Evolutionary conservation across 2,113 vertebrate genomes (phyloP), one percentile per base, ranked within the genome.

Genomic region (Amblyopsis rosae): DNA sequence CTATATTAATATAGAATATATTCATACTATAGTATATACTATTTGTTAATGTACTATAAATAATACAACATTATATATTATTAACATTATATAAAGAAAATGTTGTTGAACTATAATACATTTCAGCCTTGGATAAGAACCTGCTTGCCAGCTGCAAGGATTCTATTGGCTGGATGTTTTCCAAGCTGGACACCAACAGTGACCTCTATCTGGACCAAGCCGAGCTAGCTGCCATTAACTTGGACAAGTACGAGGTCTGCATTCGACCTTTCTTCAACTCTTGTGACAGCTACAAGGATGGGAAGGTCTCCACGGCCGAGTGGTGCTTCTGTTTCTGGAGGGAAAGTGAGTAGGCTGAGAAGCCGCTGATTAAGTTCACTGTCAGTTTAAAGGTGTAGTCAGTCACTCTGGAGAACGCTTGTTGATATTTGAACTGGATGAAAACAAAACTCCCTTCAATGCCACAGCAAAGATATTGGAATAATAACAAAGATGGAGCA

Each of bases 281-380:
- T 86, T 99, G 98, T 0, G 98, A 99, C 90, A 95, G 94, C 83
- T 96, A 96, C 91, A 93, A 90, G 77, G 98, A 99, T 0, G 95
- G 97, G 10, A 95, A 91, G 0, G 95, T 99, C 48, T 97, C 98
- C 1, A 95, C 93, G 0, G 95, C 96, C 0, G 97, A 99, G 86
- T 99, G 97, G 98, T 99, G 98, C 90, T 94, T 99, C 91, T 99
- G 98, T 89, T 99, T 99, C 92, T 98, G 97, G 98, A 96, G 96
- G 83, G 96, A 99, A 90, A 99, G 97, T 99, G 89, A 93, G 97
- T 88, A 46, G 4, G 32, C 51, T 1, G 26, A 26, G 26, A n/a
- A 41, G 12, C 10, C 12, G 3, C 49, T 51, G 15, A 41, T 41
- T 5, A 8, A 41, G 35, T 41, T 41, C 35, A 41, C 35, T 0